Evolutionary conservation across 2,113 vertebrate species (phyloP), one percentile per base, ranked within the genome.

Genomic region (Corvus cornix): DNA sequence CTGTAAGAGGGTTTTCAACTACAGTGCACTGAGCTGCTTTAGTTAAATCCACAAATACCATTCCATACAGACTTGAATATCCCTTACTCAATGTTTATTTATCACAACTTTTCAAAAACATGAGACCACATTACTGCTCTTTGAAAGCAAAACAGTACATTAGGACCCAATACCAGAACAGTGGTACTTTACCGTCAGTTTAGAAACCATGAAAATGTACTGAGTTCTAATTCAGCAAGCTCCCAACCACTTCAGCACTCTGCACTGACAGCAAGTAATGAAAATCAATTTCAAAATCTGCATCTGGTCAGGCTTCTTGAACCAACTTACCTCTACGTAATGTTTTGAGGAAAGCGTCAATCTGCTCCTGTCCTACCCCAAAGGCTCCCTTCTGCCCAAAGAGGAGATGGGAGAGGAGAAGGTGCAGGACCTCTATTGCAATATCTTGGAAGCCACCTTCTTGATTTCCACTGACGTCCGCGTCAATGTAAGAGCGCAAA

Each of bases 391-490:
- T 99, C 98, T 99, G 99, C 97, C 99, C 99, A 98, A 99, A 99
- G 74, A 99, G 98, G 97, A 99, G 99, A 98, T 99, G 99, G 98
- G 99, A 99, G 97, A 99, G 99, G 96, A 99, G 99, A 95, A 99
- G 99, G 98, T 99, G 99, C 98, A 99, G 98, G 97, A 99, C 99
- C 98, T 99, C 99, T 99, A 99, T 99, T 93, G 99, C 99, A 98
- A 99, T 99, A 98, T 99, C 99, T 97, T 99, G 99, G 98, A 99
- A 99, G 99, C 99, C 99, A 99, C 99, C 99, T 99, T 99, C 99
- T 98, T 99, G 99, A 98, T 98, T 99, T 97, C 99, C 99, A 94
- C 99, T 98, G 70, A 99, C 99, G 98, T 99, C 99, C 20, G 99
- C 98, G 99, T 99, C 99, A 97, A 99, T 99, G 98, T 99, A 99